Evolutionary conservation across 2,113 vertebrate genomes (phyloP).

Genomic region (Lophura nycthemera): DNA sequence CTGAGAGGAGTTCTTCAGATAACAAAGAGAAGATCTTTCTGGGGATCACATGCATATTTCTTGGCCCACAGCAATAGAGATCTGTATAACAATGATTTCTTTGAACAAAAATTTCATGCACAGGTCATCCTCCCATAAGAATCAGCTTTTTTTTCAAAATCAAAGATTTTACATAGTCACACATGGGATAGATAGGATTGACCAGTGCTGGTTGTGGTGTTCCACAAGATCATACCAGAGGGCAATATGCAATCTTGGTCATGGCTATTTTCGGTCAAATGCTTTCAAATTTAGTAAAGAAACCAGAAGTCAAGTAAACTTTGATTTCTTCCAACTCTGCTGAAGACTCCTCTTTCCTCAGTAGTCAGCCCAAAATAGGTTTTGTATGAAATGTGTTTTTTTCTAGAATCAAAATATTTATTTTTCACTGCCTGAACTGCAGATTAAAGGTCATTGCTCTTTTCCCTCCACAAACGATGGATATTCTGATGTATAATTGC

Average conservation of each 20-base stretch:
- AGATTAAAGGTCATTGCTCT: background rate
- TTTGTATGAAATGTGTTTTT: background rate
- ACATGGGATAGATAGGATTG: background rate
- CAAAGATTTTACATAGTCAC: accelerated
- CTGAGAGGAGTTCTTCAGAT: background rate
- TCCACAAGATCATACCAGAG: background rate
- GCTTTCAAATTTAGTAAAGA: background rate
- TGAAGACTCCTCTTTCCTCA: background rate
- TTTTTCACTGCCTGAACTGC: background rate
- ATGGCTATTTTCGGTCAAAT: background rate
- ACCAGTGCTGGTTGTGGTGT: accelerated
- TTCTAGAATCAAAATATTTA: background rate
- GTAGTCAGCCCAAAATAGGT: background rate
- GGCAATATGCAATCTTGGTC: background rate
- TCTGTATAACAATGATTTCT: background rate
- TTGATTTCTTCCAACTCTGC: background rate
- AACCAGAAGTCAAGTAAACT: background rate
- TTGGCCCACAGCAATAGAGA: background rate
- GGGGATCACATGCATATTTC: background rate
- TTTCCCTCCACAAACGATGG: background rate
- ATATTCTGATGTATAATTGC: constrained; percentile 9
- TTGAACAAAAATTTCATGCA: background rate
- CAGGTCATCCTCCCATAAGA: background rate
- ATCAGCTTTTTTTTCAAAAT: background rate
- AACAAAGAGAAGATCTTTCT: background rate